Base-by-base conservation (phyloP, 2,113 vertebrate genomes). In the Takifugu flavidus region DNA sequence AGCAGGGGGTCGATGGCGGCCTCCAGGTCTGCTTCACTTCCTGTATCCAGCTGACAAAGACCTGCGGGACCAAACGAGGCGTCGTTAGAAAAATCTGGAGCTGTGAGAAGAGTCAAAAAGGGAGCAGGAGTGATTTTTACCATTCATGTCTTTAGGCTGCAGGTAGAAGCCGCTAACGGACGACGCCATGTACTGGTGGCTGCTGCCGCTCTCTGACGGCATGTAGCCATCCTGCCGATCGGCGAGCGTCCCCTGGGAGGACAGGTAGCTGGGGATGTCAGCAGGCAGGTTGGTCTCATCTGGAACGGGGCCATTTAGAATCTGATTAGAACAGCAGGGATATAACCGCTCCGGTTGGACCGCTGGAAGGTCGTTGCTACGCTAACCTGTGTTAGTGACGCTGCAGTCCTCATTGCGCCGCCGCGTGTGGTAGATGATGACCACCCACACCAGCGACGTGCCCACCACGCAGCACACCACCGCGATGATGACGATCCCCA, bases 401-500 rank as follows among this genome's bases (percentile, higher is more conserved):
- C 96, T 98, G 85, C 96, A 98, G 79, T 96, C 96, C 65, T 98
- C 97, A 1, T 90, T 94, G 57, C 93, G 93, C 49, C 94, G 89
- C 55, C 97, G 91, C 0, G 96, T 98, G 90, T 99, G 97, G 88
- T 99, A 99, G 63, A 99, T 99, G 84, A 99, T 98, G 85, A 98
- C 92, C 82, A 99, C 97, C 96, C 97, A 99, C 62, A 98, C 95
- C 11, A 99, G 90, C 0, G 97, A 99, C 3, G 97, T 98, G 72
- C 96, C 97, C 75, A 99, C 97, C 80, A 99, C 97, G 28, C 97
- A 99, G 90, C 97, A 99, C 52, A 99, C 97, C 86, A 99, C 96
- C 0, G 94, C 96, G 62, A 99, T 98, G 88, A 99, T 95, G 60
- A 99, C 96, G 0, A 98, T 93, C 15, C 97, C 97, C 80, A 95